Base-by-base conservation (phyloP, 1,140 invertebrate genomes). In the Rhyzopertha dominica region DNA sequence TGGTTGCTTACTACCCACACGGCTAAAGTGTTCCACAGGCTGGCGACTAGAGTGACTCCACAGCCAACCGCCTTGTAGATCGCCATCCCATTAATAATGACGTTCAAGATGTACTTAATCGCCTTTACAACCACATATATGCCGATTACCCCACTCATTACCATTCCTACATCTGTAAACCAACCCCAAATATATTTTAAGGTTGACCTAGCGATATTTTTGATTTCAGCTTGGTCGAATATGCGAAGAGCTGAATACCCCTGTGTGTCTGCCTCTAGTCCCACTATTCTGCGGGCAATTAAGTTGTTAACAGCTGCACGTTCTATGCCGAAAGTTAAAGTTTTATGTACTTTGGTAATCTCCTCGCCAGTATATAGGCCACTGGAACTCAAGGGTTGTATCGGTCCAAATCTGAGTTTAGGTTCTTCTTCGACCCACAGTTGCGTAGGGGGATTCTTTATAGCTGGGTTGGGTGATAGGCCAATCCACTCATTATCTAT, bases 301-400 rank as follows among this genome's bases (percentile, higher is more conserved):
- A 48, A 43, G 28, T 43, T 48, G 24, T 42, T 12, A 2, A 48
- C 40, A 26, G 32, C 32, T 19, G 19, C 5, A 12, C 46, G 8
- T 36, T 43, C 13, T 5, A 22, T 34, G n/a, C 46, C 46, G 37
- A 48, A 48, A n/a, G 39, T 43, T 34, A 43, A 13, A 13, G 13
- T 5, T 19, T 35, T 29, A 14, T 48, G 46, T 25, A 32, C 31
- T 26, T 28, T 43, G 2, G 13, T 5, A 18, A 48, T 22, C 36
- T 43, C 32, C 10, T 43, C 40, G 42, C 43, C 39, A 2, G 39
- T 43, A 36, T 48, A 48, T n/a, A 48, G 17, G 8, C 46, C 39
- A 8, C 28, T 18, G 12, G 16, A 10, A 1, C 46, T 40, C 18
- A 48, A 35, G 10, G 29, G 23, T 28, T 43, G 22, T 30, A 43